phyloP scores from a whole-genome alignment of 30 jellyfish, hydroid and myxozoan genomes.

The Phacellophora camtschatica region DNA sequence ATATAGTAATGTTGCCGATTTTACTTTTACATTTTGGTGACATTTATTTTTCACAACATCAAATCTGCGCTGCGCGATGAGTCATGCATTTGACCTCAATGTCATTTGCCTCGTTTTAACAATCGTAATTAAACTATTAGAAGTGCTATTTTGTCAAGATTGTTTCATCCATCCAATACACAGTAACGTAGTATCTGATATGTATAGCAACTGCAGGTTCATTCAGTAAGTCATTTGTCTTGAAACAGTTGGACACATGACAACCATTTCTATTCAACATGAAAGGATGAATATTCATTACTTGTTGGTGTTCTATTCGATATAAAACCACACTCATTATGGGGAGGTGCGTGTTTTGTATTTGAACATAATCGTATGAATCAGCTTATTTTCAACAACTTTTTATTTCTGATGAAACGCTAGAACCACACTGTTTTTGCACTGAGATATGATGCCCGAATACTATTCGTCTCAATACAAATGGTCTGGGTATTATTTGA shows the following conservation, averaged over 20 bases:
- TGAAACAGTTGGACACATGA: conserved; percentile 56
- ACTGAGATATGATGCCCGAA: conserved; percentile 80
- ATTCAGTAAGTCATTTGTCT: conserved; percentile 48
- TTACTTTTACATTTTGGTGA: too few species aligned
- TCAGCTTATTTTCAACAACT: conserved; percentile 36
- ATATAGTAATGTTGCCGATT: too few species aligned
- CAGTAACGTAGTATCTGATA: conserved; percentile 23
- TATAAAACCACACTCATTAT: conserved; percentile 71
- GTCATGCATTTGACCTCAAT: background rate
- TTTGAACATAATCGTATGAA: conserved; percentile 21
- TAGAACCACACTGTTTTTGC: background rate
- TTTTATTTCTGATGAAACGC: conserved; percentile 31
- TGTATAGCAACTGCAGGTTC: conserved; percentile 67
- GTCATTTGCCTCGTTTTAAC: background rate
- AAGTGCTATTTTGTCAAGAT: too few species aligned
- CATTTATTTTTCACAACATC: too few species aligned
- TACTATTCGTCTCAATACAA: conserved; percentile 76
- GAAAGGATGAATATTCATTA: conserved; percentile 60
- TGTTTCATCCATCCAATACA: conserved; percentile 22
- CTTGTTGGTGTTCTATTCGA: conserved; percentile 80
- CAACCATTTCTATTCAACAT: conserved; percentile 67
- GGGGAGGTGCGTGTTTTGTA: conserved; percentile 58
- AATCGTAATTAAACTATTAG: too few species aligned
- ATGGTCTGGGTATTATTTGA: conserved; percentile 79
- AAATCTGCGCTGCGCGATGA: too few species aligned